A percentile compares a stretch with the other conserved stretches of the same genome.
These are phyloP conservation scores for Enteromius paludinosus DNA, from an alignment of 2,797 vertebrate genomes.

Conservation along the genomic window DNA sequence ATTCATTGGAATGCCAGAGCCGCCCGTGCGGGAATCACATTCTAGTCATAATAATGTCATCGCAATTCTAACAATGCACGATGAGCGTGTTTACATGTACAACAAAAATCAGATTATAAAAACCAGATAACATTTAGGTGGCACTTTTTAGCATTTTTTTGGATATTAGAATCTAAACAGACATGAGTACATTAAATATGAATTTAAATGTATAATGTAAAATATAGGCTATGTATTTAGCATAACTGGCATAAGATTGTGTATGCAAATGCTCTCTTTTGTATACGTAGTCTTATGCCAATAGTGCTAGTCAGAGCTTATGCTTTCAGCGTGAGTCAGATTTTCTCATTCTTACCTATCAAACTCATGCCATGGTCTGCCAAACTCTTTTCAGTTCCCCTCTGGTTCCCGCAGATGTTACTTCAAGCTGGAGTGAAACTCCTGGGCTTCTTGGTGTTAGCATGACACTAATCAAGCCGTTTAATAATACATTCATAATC, in stretches of 20 bases:
- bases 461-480: neutral
- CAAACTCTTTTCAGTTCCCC: constrained; percentile 14
- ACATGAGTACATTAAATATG: too few species aligned
- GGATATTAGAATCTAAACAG: neutral
- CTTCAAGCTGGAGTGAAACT: constrained; percentile 17
- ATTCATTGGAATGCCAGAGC: neutral
- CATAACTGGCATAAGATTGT: neutral
- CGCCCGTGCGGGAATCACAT: neutral
- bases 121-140: neutral
- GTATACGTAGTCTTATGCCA: neutral
- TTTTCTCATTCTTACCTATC: constrained; percentile 23
- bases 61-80: constrained; percentile 1
- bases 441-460: neutral
- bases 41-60: constrained; percentile 1
- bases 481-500: constrained; percentile 28
- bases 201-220: neutral
- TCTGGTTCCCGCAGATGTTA: constrained; percentile 31
- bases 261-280: neutral
- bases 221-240: neutral
- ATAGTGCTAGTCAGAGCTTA: neutral
- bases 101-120: neutral
- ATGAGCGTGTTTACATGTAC: neutral
- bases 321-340: constrained; percentile 2
- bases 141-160: neutral
- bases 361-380: constrained; percentile 4